phyloP scores from a whole-genome alignment of 2,888 invertebrate genomes.

The Acleris cristana region DNA sequence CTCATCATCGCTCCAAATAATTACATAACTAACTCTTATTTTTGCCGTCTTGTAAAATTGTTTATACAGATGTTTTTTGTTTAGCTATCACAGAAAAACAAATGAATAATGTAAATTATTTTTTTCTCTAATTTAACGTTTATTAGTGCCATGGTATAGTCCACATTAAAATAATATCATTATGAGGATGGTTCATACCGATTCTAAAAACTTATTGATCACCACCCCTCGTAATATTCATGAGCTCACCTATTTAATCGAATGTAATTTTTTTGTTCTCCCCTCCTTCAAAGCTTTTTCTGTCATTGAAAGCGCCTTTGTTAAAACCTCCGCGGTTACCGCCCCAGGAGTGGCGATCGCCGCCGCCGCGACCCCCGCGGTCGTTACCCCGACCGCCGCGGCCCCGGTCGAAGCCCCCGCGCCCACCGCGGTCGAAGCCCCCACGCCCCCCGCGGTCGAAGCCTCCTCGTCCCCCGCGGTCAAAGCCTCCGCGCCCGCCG shows the following conservation, averaged over 20 bases:
- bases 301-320: conserved; percentile 83
- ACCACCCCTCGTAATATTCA: too few relatives aligned
- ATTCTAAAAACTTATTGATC: too few relatives aligned
- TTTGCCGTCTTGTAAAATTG: too few relatives aligned
- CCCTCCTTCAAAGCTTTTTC: conserved; percentile 85
- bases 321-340: conserved; percentile 74
- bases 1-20: too few relatives aligned
- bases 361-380: conserved; percentile 61
- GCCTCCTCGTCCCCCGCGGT: conserved; percentile 56
- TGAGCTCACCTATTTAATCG: conserved; percentile 75
- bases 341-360: conserved; percentile 70
- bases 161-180: too few relatives aligned
- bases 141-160: too few relatives aligned
- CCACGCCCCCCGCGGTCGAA: conserved; percentile 59
- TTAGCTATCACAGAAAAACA: too few relatives aligned
- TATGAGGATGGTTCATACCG: too few relatives aligned
- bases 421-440: conserved; percentile 55
- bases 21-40: too few relatives aligned
- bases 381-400: conserved; percentile 59
- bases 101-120: too few relatives aligned
- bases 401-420: conserved; percentile 53
- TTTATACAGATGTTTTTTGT: too few relatives aligned
- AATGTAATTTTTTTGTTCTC: conserved; percentile 91
- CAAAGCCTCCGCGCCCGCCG: conserved; percentile 55
- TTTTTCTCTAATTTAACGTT: too few relatives aligned